Base-by-base conservation (phyloP, 2,113 vertebrate species). In the Aegithalos caudatus region DNA sequence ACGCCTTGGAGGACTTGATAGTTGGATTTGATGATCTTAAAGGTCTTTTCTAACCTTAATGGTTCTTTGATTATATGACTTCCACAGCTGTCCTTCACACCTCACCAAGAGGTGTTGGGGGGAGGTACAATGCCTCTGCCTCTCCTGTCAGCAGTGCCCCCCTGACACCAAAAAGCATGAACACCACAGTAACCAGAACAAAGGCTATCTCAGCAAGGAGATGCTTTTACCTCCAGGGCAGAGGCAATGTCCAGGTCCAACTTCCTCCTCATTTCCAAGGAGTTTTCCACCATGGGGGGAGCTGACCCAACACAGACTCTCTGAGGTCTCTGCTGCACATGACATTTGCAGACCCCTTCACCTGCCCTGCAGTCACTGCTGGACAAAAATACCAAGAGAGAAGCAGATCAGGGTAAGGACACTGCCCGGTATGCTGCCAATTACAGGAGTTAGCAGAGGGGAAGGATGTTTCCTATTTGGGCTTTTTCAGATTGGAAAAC, bases 391-490 rank as follows among this genome's bases (percentile, higher is more conserved):
- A 57, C 37, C 28, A 14, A 31, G 4, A 62, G 23, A 66, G 42
- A 71, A 81, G 37, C 12, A 40, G 51, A 33, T 57, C 16, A 60
- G 70, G 51, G 38, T 2, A 6, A 71, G 48, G 80, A 53, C 10
- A 24, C 24, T 72, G 50, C n/a, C 54, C 1, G 0, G 13, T 51
- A 72, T 40, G 8, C 27, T 84, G 84, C 61, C 90, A 88, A 16
- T 38, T 10, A 1, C 58, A 47, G 71, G 57, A 90, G 28, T 48
- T 51, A 67, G 70, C 65, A 51, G 62, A 24, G 37, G 48, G 45
- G 67, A 93, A 81, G 66, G 31, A 92, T 83, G 51, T 84, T 97
- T 95, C 83, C 90, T 92, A 94, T 88, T 92, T 93, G 76, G 86
- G 86, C 54, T 95, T 91, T 90, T 95, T 91, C 86, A 91, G 51